Conservation (phyloP, 1,140 invertebrate genomes). For the Atta texana region DNA sequence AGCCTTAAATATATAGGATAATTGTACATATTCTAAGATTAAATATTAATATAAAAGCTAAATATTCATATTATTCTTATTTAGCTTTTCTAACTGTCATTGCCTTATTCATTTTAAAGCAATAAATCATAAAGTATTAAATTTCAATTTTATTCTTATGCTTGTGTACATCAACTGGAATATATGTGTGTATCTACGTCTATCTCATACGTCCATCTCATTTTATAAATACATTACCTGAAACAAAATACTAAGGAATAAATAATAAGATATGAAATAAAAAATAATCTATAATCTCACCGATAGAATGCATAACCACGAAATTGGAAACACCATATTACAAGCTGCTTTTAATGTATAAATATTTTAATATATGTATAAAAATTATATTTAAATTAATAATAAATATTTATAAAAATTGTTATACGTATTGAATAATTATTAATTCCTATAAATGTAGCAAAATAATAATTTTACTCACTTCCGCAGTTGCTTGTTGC, state of each 20-base stretch:
- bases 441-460: constrained; percentile 2
- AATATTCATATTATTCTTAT: neutral
- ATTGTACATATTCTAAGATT: neutral
- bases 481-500: neutral
- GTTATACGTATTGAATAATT: neutral
- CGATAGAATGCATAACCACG: neutral
- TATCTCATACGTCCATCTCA: too few species aligned
- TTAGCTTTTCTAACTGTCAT: neutral
- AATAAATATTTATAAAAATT: constrained; percentile 1
- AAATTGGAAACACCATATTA: neutral
- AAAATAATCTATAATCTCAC: neutral
- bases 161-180: neutral
- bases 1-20: neutral
- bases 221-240: neutral
- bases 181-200: neutral
- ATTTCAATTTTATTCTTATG: constrained; percentile 23
- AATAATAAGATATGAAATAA: neutral
- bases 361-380: neutral
- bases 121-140: neutral
- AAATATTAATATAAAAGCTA: neutral
- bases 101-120: neutral
- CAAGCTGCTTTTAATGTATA: neutral
- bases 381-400: neutral
- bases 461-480: constrained; percentile 9
- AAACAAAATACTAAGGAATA: neutral